phyloP scores from a whole-genome alignment of 2,797 vertebrate genomes.

The Silurus lanzhouensis region DNA sequence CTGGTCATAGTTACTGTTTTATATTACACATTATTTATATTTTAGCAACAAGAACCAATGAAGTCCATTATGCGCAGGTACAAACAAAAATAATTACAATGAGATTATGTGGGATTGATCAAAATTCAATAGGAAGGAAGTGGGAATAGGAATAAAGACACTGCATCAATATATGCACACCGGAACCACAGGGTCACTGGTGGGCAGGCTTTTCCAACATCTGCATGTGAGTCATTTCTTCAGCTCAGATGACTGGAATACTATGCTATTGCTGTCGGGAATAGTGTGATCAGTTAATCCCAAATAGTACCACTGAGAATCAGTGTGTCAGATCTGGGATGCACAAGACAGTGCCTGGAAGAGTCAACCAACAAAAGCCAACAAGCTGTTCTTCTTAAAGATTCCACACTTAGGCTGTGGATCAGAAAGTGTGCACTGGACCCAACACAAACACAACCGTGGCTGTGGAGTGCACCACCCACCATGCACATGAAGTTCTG shows the following conservation, averaged over 20 bases:
- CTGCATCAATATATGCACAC: neutral
- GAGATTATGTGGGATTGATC: neutral
- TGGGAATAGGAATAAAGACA: neutral
- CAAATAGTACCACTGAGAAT: conserved; percentile 34
- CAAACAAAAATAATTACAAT: neutral
- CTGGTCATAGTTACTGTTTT: neutral
- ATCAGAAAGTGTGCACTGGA: conserved; percentile 38
- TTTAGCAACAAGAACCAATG: neutral
- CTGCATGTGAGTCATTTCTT: conserved; percentile 50
- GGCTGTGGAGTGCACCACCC: conserved; percentile 53
- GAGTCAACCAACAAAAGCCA: conserved; percentile 21
- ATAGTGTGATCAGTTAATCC: conserved; percentile 46
- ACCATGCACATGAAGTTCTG: conserved; percentile 51
- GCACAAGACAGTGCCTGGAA: conserved; percentile 45
- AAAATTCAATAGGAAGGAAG: neutral
- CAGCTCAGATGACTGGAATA: conserved; percentile 36
- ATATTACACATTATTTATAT: neutral
- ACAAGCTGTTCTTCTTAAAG: conserved; percentile 43
- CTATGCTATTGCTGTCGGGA: conserved; percentile 45
- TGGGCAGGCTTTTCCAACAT: conserved; percentile 48
- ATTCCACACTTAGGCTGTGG: conserved; percentile 41
- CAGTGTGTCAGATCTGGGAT: conserved; percentile 36
- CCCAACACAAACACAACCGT: conserved; percentile 58
- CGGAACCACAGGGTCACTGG: neutral
- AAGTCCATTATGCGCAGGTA: neutral